These are phyloP conservation scores for Sitta carolinensis DNA, from an alignment of 2,797 vertebrate genomes.

Conservation along the genomic window DNA sequence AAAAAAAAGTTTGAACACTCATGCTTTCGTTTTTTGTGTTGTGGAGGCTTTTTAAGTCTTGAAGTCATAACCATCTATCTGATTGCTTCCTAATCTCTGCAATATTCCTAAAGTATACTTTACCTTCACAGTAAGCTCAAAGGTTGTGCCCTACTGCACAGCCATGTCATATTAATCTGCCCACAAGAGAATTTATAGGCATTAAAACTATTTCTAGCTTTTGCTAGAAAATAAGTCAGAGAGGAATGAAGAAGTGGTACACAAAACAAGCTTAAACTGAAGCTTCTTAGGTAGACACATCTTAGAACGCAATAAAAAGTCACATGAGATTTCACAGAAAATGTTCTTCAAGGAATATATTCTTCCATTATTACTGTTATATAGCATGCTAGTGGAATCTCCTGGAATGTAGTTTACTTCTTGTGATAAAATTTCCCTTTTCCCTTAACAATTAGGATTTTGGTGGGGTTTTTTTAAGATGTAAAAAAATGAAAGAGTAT, in stretches of 20 bases:
- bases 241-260: not conserved
- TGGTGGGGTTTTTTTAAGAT: not conserved
- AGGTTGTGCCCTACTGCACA: not conserved
- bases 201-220: not conserved
- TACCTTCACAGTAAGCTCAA: not conserved
- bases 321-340: not conserved
- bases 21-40: not conserved
- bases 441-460: not conserved
- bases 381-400: not conserved
- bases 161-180: not conserved
- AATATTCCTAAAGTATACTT: not conserved
- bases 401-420: not conserved
- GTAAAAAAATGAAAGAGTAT: not conserved
- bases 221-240: not conserved
- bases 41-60: not conserved
- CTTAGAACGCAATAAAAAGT: not conserved
- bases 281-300: not conserved
- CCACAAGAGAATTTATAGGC: not conserved
- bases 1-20: fast-evolving
- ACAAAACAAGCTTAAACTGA: not conserved
- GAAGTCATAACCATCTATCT: not conserved
- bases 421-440: not conserved
- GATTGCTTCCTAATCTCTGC: not conserved
- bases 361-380: not conserved
- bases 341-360: not conserved